Evolutionary conservation across 1,140 invertebrate species (phyloP).

Genomic region (Conus ventricosus): DNA sequence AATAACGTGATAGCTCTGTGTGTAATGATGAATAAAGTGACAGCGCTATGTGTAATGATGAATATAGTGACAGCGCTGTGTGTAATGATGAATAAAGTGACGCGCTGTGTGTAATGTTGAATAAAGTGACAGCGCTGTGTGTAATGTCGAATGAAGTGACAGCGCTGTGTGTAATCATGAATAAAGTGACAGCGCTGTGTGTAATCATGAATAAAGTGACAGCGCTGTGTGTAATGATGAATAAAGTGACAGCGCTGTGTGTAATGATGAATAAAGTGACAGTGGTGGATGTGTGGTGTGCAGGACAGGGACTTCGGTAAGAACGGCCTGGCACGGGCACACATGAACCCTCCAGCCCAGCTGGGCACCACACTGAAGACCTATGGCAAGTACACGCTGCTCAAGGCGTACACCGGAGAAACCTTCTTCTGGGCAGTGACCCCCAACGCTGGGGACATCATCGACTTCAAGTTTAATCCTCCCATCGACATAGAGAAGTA

Average conservation of each 20-base stretch:
- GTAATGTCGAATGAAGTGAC: too few relatives aligned
- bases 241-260: too few relatives aligned
- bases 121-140: too few relatives aligned
- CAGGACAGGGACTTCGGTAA: conserved; percentile 96
- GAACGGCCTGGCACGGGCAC: conserved; percentile 85
- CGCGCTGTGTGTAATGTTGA: too few relatives aligned
- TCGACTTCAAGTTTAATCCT: conserved; percentile 87
- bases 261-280: too few relatives aligned
- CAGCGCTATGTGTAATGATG: too few relatives aligned
- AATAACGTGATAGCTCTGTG: too few relatives aligned
- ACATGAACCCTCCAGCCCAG: conserved; percentile 82
- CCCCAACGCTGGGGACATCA: conserved; percentile 87
- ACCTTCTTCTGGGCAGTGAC: conserved; percentile 93
- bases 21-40: too few relatives aligned
- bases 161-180: too few relatives aligned
- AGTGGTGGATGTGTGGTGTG: conserved; percentile 31
- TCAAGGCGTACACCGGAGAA: conserved; percentile 91
- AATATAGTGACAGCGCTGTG: too few relatives aligned
- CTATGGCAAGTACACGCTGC: conserved; percentile 87
- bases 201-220: neutral
- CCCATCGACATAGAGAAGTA: conserved; percentile 87
- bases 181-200: neutral
- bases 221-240: too few relatives aligned
- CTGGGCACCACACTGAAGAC: conserved; percentile 87
- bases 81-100: too few relatives aligned